Conservation (phyloP, 2,888 invertebrate genomes). For the Helicoverpa assulta region DNA sequence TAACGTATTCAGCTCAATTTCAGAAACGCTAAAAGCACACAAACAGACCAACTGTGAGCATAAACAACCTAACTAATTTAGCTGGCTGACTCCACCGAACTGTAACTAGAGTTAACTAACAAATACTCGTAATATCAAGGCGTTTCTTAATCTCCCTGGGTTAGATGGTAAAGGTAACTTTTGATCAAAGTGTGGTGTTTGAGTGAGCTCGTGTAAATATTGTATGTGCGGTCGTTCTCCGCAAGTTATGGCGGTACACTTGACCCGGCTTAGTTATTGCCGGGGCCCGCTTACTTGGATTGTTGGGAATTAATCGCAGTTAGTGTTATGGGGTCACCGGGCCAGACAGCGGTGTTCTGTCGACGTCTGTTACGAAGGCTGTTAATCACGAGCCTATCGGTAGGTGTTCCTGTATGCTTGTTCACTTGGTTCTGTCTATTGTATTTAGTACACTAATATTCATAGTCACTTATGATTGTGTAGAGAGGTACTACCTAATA, state of each 20-base stretch:
- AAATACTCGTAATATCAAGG: constrained; percentile 33
- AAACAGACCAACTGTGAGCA: constrained; percentile 41
- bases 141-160: constrained; percentile 54
- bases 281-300: constrained; percentile 55
- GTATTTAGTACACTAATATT: too few relatives aligned
- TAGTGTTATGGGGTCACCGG: constrained; percentile 54
- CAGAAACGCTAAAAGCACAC: constrained; percentile 34
- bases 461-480: too few relatives aligned
- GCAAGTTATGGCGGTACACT: constrained; percentile 72
- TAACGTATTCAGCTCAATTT: constrained; percentile 45
- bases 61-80: constrained; percentile 52
- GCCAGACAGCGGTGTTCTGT: constrained; percentile 25
- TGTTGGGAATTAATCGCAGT: constrained; percentile 61
- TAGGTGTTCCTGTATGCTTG: neutral
- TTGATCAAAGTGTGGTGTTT: constrained; percentile 65
- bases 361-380: constrained; percentile 24
- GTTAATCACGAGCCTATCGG: constrained; percentile 6
- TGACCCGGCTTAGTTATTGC: constrained; percentile 66
- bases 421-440: neutral
- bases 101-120: constrained; percentile 44
- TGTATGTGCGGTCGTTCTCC: constrained; percentile 71
- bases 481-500: too few relatives aligned
- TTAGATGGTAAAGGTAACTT: constrained; percentile 53
- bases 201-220: constrained; percentile 72
- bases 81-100: constrained; percentile 33